Percentiles rank a stretch among this genome's conserved stretches.
These are phyloP conservation scores for Cyprinodon tularosa DNA, from an alignment of 2,113 vertebrate genomes.

Conservation along the genomic window DNA sequence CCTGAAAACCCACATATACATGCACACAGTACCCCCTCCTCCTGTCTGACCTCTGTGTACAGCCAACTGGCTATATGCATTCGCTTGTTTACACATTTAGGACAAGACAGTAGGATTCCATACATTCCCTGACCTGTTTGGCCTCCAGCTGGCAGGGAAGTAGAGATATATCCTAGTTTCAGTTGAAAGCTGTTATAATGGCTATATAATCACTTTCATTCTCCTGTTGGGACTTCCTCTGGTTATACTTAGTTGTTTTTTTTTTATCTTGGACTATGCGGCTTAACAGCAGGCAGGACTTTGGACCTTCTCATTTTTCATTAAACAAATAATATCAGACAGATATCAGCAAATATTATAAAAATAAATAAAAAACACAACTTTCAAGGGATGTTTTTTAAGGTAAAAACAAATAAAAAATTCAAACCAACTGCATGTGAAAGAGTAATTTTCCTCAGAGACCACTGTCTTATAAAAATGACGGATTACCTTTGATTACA, in stretches of 20 bases:
- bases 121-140: conserved; percentile 48
- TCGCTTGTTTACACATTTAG: conserved; percentile 67
- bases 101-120: conserved; percentile 61
- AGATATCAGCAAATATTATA: neutral
- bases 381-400: neutral
- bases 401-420: neutral
- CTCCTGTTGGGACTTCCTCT: neutral
- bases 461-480: too few relatives aligned
- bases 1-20: conserved; percentile 7
- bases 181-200: conserved; percentile 49
- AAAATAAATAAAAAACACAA: neutral
- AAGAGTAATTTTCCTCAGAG: neutral
- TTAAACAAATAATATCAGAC: neutral
- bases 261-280: neutral
- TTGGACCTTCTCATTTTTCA: too few relatives aligned
- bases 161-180: conserved; percentile 43
- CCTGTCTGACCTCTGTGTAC: conserved; percentile 42
- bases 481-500: neutral
- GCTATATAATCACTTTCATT: neutral
- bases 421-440: neutral
- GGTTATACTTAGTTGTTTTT: neutral
- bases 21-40: conserved; percentile 4
- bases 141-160: conserved; percentile 41
- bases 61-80: conserved; percentile 46
- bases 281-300: neutral